Conservation (phyloP, 2,797 vertebrate species). For the Danionella dracula region DNA sequence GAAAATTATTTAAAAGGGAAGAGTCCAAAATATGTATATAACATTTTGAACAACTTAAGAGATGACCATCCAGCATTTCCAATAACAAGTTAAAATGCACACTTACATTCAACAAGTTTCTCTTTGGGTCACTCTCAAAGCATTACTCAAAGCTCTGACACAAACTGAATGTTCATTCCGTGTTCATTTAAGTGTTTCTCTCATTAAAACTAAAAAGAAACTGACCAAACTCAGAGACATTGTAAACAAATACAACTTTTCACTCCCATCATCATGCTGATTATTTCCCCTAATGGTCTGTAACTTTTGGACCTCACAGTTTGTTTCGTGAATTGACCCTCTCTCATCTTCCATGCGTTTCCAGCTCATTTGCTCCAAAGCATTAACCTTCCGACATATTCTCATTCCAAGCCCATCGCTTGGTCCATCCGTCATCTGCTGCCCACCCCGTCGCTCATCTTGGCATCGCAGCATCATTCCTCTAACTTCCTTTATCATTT, state of each 20-base stretch:
- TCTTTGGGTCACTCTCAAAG: not conserved
- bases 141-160: not conserved
- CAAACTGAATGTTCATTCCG: not conserved
- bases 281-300: not conserved
- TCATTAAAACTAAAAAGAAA: not conserved
- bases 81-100: not conserved
- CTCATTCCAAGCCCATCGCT: slow-evolving; percentile 34
- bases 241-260: not conserved
- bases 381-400: slow-evolving; percentile 55
- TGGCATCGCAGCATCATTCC: slow-evolving; percentile 1
- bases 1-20: too few species aligned
- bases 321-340: not conserved
- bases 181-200: not conserved
- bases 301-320: not conserved
- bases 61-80: too few species aligned
- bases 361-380: slow-evolving; percentile 49
- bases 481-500: slow-evolving; percentile 34
- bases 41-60: too few species aligned
- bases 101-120: not conserved
- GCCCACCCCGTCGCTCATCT: slow-evolving; percentile 9
- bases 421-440: slow-evolving; percentile 20
- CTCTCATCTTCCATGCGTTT: slow-evolving; percentile 33
- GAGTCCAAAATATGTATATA: too few species aligned
- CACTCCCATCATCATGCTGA: not conserved
- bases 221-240: not conserved